Base-by-base conservation (phyloP, 2,113 vertebrate species). In the Grammomys dolichurus region DNA sequence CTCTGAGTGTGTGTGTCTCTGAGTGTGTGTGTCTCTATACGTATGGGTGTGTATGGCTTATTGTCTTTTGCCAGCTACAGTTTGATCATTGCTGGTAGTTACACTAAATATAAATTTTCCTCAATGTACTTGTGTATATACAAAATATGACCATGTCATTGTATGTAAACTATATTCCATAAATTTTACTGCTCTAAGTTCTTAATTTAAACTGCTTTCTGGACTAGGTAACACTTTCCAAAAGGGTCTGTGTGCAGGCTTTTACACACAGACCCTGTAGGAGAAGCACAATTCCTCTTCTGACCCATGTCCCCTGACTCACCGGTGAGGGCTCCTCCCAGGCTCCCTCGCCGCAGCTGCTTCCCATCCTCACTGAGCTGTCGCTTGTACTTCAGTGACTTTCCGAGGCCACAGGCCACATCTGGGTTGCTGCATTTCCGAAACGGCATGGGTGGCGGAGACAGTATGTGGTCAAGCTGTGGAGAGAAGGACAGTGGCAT, bases 361-460 rank as follows among this genome's bases (percentile, higher is more conserved):
- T 97, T 99, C 14, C 99, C 99, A 91, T 99, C 99, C 60, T 99
- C 99, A 80, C 98, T 99, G 89, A 99, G 98, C 78, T 99, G 99
- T 3, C 98, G 98, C 94, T 99, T 99, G 76, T 99, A 99, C 96
- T 99, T 99, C 58, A 98, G 96, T 0, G 99, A 98, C 33, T 99
- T 98, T 51, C 98, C 98, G 56, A 98, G 97, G 60, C 98, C 98
- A 24, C 95, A 97, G 91, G 98, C 98, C 65, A 99, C 96, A 87
- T 99, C 99, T 3, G 99, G 99, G 97, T 99, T 99, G 97, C 99
- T 99, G 97, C 97, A 99, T 98, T 99, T 99, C 96, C 98, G 98
- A 95, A 99, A 98, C 40, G 98, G 98, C 97, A 99, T 97, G 51
- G 98, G 98, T 19, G 99, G 99, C 20, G 99, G 99, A 8, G 98